A percentile compares a stretch with the other conserved stretches of the same genome.
Evolutionary conservation across 2,113 vertebrate species (phyloP).

Genomic region (Carettochelys insculpta): DNA sequence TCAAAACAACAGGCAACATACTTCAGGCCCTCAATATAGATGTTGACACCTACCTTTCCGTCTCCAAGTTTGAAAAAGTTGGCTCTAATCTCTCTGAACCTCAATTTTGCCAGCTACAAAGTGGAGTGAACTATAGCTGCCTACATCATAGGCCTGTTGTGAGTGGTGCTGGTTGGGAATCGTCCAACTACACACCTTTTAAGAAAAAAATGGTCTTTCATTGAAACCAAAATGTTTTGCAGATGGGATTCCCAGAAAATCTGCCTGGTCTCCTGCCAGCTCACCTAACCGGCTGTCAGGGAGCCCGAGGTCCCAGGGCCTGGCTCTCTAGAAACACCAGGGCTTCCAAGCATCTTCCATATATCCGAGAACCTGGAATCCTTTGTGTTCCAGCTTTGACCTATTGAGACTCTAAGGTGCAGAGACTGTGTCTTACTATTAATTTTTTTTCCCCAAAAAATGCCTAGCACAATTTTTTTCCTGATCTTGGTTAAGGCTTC

Average conservation of each 20-base stretch:
- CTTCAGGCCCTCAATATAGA: not conserved
- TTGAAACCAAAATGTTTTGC: not conserved
- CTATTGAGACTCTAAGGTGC: not conserved
- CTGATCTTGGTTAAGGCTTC: not conserved
- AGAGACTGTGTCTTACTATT: not conserved
- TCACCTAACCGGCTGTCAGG: not conserved
- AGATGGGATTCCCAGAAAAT: not conserved
- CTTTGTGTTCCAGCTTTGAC: accelerated
- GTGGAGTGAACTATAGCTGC: not conserved
- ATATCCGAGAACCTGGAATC: not conserved
- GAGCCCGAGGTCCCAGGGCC: not conserved
- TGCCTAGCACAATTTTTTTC: not conserved
- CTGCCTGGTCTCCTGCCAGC: not conserved
- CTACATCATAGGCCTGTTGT: not conserved
- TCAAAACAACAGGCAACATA: not conserved
- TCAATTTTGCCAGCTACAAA: not conserved
- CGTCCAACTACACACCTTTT: not conserved
- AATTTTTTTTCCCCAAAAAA: not conserved
- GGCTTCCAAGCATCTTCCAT: not conserved
- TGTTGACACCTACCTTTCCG: not conserved
- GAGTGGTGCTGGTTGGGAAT: not conserved
- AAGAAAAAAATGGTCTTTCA: not conserved
- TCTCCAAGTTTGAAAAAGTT: not conserved
- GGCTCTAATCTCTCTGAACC: not conserved
- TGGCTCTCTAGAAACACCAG: not conserved